These are phyloP conservation scores for rabbit (Oryctolagus cuniculus) DNA, from an alignment of 2,113 vertebrate genomes.

Conservation along the genomic window mOryCun1.1 NC_091435.1:84233501-84234000, in stretches of 20 bases:
- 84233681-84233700: not conserved
- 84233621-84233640: not conserved
- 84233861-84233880: conserved; percentile 57
- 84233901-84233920: conserved; percentile 47
- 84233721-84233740: not conserved
- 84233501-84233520: not conserved
- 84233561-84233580: not conserved
- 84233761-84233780: not conserved
- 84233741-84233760: not conserved
- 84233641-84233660: not conserved
- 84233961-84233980: not conserved
- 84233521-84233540: not conserved
- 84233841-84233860: conserved; percentile 9
- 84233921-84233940: conserved; percentile 38
- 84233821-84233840: conserved; percentile 35
- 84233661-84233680: not conserved
- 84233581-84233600: conserved; percentile 30
- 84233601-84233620: not conserved
- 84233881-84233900: conserved; percentile 48
- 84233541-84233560: not conserved
- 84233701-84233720: not conserved
- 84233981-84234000: conserved; percentile 40
- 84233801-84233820: conserved; percentile 38
- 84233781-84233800: conserved; percentile 15
- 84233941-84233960: conserved; percentile 30